A percentile compares a stretch with the other conserved stretches of the same genome.
Conservation (phyloP, 2,797 vertebrate species). For the Adrianichthys oophorus region DNA sequence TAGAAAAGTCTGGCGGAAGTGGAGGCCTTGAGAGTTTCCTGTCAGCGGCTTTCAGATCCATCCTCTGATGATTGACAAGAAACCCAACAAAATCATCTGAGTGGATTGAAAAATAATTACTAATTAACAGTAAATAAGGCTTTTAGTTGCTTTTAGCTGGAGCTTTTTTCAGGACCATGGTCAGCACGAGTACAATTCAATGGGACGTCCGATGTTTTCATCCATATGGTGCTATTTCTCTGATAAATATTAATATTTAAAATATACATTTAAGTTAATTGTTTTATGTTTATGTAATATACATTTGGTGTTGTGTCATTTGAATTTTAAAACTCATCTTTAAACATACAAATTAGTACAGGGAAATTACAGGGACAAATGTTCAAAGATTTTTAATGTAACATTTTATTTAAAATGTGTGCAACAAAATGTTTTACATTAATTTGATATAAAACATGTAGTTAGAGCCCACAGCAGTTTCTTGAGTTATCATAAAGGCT, state of each 20-base stretch:
- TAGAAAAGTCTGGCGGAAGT: conserved; percentile 81
- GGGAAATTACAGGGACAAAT: conserved; percentile 1
- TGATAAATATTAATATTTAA: not conserved
- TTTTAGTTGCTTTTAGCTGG: conserved; percentile 5
- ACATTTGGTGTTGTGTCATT: too few relatives aligned
- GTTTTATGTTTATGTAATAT: too few relatives aligned
- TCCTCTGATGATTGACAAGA: conserved; percentile 39
- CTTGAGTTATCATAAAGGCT: conserved; percentile 13
- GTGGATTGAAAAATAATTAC: conserved; percentile 15
- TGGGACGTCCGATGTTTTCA: too few relatives aligned
- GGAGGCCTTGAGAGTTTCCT: conserved; percentile 48
- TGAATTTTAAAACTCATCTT: not conserved
- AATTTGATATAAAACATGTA: conserved; percentile 12
- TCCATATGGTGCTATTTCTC: too few relatives aligned
- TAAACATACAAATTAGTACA: too few relatives aligned
- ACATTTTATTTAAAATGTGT: conserved; percentile 32
- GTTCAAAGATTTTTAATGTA: conserved; percentile 16
- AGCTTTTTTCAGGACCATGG: conserved; percentile 36
- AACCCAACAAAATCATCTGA: conserved; percentile 42
- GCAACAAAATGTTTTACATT: conserved; percentile 6
- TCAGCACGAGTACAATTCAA: conserved; percentile 20
- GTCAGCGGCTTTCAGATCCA: conserved; percentile 50
- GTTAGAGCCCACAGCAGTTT: not conserved
- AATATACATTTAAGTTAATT: too few relatives aligned
- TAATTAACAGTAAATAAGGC: conserved; percentile 27